These are phyloP conservation scores for Notodonta dromedarius DNA, from an alignment of 2,888 invertebrate species.

Conservation along the genomic window DNA sequence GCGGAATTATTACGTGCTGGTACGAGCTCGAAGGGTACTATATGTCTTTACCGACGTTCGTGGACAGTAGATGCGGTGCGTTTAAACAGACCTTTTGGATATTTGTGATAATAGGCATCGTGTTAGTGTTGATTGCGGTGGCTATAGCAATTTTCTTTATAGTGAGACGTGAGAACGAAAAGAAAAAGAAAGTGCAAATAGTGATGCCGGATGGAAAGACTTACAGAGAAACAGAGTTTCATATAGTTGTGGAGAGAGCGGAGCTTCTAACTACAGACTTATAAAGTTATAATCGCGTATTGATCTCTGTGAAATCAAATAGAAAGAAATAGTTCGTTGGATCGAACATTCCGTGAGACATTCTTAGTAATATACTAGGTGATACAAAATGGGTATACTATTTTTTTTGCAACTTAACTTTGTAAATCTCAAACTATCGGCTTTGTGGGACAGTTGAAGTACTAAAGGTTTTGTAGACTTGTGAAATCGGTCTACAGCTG, in stretches of 20 bases:
- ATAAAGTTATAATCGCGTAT: constrained; percentile 84
- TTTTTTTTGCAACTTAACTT: too few species aligned
- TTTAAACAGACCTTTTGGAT: constrained; percentile 79
- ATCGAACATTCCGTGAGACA: constrained; percentile 39
- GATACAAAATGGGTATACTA: too few species aligned
- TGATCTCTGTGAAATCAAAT: constrained; percentile 41
- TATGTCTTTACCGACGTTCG: constrained; percentile 68
- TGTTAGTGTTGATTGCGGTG: constrained; percentile 75
- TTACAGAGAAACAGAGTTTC: constrained; percentile 93
- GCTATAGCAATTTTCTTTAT: constrained; percentile 76
- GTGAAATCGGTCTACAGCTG: too few species aligned
- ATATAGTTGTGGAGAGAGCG: constrained; percentile 93
- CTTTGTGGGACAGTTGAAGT: too few species aligned
- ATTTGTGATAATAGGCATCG: constrained; percentile 73
- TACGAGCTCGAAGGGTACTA: constrained; percentile 68
- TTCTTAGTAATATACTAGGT: constrained; percentile 31
- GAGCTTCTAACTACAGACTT: constrained; percentile 92
- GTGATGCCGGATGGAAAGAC: constrained; percentile 92
- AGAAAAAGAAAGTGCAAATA: constrained; percentile 86
- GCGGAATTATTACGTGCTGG: constrained; percentile 72
- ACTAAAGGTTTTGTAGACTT: too few species aligned
- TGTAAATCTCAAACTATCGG: too few species aligned
- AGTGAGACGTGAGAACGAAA: constrained; percentile 77
- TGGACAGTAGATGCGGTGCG: constrained; percentile 69
- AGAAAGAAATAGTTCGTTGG: constrained; percentile 25